Percentiles rank a stretch among this genome's conserved stretches.
Evolutionary conservation across 2,888 invertebrate genomes (phyloP).

Genomic region (Pollenia amentaria): DNA sequence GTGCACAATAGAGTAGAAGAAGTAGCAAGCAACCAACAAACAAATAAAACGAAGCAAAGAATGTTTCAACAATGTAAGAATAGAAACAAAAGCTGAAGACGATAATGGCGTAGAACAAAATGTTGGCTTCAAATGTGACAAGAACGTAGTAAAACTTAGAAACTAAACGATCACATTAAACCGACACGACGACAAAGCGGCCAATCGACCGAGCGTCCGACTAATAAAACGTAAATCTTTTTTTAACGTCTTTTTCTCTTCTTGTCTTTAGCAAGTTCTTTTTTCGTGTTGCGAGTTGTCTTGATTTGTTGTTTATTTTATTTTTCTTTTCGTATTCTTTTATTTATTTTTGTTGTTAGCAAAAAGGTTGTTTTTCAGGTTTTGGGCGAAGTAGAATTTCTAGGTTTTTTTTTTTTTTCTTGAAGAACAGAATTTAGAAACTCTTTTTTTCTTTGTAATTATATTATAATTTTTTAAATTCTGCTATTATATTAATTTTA

Average conservation of each 20-base stretch:
- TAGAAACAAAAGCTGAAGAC: constrained; percentile 49
- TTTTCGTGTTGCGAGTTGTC: constrained; percentile 41
- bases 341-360: constrained; percentile 58
- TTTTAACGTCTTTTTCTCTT: constrained; percentile 64
- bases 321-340: constrained; percentile 47
- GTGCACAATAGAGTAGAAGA: constrained; percentile 6
- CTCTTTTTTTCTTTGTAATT: constrained; percentile 60
- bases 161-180: constrained; percentile 53
- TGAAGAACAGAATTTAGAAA: constrained; percentile 75
- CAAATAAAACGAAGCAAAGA: constrained; percentile 42
- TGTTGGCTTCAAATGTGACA: constrained; percentile 64
- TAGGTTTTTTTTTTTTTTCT: constrained; percentile 61
- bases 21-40: constrained; percentile 41
- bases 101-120: constrained; percentile 39
- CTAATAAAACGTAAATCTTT: constrained; percentile 58
- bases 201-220: constrained; percentile 59
- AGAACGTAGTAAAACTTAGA: constrained; percentile 46
- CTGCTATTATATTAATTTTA: constrained; percentile 17
- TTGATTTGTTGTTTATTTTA: constrained; percentile 67
- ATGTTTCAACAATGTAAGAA: constrained; percentile 41
- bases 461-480: constrained; percentile 44
- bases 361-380: constrained; percentile 82
- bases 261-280: constrained; percentile 53
- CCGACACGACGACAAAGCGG: constrained; percentile 46
- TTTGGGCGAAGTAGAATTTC: constrained; percentile 77